Evolutionary conservation across 2,797 vertebrate genomes (phyloP).

Genomic region (Orestias chungarensis): DNA sequence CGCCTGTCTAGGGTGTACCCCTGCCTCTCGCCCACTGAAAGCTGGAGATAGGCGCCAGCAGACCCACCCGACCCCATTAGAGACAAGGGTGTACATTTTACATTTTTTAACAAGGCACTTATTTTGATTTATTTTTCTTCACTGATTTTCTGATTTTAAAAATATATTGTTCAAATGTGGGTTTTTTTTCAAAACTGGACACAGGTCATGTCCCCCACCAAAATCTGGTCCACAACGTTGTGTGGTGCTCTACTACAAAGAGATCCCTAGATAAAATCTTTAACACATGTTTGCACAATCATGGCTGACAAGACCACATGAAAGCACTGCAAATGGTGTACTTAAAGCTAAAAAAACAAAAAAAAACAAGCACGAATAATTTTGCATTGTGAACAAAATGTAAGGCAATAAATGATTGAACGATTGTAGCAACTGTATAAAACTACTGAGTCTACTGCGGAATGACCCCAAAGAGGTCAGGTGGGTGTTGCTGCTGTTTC

Average conservation of each 20-base stretch:
- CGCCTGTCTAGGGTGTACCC: too few species aligned
- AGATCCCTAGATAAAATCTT: neutral
- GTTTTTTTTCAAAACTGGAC: neutral
- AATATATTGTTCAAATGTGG: neutral
- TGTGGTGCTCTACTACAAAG: neutral
- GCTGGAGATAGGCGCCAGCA: too few species aligned
- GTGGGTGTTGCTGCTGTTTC: neutral
- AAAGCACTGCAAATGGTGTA: neutral
- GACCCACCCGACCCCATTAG: too few species aligned
- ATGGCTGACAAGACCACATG: neutral
- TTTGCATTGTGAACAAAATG: neutral
- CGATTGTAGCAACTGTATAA: neutral
- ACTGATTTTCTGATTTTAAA: too few species aligned
- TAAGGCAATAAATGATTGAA: neutral
- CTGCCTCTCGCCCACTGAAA: too few species aligned
- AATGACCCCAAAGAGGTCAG: constrained; percentile 10
- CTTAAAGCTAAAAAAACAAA: neutral
- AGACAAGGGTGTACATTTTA: too few species aligned
- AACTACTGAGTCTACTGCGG: constrained; percentile 2
- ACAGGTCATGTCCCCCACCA: neutral
- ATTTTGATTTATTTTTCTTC: too few species aligned
- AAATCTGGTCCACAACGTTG: neutral
- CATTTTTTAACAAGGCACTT: too few species aligned
- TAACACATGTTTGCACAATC: constrained; percentile 9
- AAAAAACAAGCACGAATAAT: neutral